Evolutionary conservation across 2,888 invertebrate species (phyloP).

Genomic region (Lepeophtheirus nordmannii): DNA sequence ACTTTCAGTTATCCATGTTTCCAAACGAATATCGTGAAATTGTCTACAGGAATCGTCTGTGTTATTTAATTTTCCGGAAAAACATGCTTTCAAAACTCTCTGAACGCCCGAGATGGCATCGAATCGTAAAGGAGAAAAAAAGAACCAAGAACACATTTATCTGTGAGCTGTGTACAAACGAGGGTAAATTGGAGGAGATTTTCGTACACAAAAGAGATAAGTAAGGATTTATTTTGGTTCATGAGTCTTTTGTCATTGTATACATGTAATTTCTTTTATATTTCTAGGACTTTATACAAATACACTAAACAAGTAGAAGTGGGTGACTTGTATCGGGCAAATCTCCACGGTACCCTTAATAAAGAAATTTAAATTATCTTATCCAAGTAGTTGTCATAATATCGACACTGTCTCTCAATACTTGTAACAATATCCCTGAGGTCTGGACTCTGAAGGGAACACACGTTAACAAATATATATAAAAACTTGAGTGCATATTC

Average conservation of each 20-base stretch:
- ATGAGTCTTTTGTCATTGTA: neutral
- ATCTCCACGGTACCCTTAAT: no score
- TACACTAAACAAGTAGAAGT: conserved; percentile 2
- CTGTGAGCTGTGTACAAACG: neutral
- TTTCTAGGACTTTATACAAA: neutral
- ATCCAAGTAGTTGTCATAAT: no score
- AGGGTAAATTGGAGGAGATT: neutral
- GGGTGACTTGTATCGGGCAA: neutral
- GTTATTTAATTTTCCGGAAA: neutral
- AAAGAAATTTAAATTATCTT: no score
- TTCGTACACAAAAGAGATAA: neutral
- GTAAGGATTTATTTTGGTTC: no score
- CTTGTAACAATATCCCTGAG: no score
- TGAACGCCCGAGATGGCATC: neutral
- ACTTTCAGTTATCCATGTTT: neutral
- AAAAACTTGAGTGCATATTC: conserved; percentile 36
- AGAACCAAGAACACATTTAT: neutral
- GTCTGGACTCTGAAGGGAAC: conserved; percentile 27
- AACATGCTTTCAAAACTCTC: neutral
- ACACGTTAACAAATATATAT: conserved; percentile 37
- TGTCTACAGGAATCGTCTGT: neutral
- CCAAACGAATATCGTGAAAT: neutral
- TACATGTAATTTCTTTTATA: neutral
- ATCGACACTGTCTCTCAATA: no score
- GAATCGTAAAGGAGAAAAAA: neutral